Base-by-base conservation (phyloP, 2,888 invertebrate species). In the Leptopilina myrica region DNA sequence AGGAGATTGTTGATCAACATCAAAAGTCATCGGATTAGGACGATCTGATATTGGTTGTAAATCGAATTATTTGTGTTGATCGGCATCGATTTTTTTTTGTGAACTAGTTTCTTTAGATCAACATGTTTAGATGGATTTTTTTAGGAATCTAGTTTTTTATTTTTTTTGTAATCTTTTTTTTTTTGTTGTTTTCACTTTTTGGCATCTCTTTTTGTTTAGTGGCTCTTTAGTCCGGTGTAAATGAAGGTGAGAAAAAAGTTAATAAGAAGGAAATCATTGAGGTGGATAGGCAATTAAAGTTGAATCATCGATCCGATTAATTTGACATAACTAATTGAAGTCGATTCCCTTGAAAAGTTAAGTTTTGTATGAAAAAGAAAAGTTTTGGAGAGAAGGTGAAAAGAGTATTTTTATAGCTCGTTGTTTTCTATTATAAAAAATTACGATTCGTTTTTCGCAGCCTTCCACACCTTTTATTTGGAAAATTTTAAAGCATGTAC, bases 1-100 rank as follows among this genome's bases (percentile, higher is more conserved):
- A 43, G 11, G 40, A 64, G 76, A 76, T 79, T 78, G 77, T 65
- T 79, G 83, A 85, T 86, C 85, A 85, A 85, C 84, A 79, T 86
- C 82, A 81, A 83, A 85, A 80, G 67, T 76, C 80, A 79, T 80
- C 65, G 87, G 88, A 88, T 90, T 88, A 88, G 85, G 85, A 84
- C 81, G 79, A 77, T 79, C 82, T 89, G 91, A 91, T 91, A 90
- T 90, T 87, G 89, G 90, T 91, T 91, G 90, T 90, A 88, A 84
- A 78, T 76, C 81, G 64, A 81, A 83, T 84, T 49, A 49, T 49
- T 85, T 85, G 85, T 85, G 11, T 49, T 85, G 85, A 86, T 85
- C 85, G 85, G 9, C 81, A 82, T 82, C 84, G 80, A 40, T 73
- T 40, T 56, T 73, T 73, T 8, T 26, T 53, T 59, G 49, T 4